Evolutionary conservation across 2,113 vertebrate species (phyloP).

Genomic region (Corythoichthys intestinalis): DNA sequence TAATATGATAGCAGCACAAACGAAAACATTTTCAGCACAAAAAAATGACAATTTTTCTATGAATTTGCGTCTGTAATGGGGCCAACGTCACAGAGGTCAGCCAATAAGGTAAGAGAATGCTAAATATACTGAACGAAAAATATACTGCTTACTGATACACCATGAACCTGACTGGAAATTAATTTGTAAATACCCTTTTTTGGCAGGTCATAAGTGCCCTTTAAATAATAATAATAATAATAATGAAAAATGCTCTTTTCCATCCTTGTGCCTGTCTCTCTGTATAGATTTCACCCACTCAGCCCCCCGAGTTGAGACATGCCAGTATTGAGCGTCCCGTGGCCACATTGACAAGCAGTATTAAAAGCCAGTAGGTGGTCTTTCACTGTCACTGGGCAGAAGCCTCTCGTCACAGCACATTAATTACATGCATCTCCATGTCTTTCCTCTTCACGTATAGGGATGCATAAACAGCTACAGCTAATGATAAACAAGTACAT

Average conservation of each 20-base stretch:
- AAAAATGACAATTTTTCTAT: too few species aligned
- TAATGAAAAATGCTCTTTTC: not conserved
- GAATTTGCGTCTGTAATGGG: too few species aligned
- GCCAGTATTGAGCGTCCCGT: conserved; percentile 47
- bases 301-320: conserved; percentile 38
- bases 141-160: too few species aligned
- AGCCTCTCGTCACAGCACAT: conserved; percentile 65
- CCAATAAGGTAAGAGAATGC: too few species aligned
- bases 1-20: too few species aligned
- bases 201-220: not conserved
- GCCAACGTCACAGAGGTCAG: too few species aligned
- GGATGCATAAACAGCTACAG: conserved; percentile 20
- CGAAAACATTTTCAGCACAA: too few species aligned
- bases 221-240: not conserved
- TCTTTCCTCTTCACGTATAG: conserved; percentile 23
- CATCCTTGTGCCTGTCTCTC: conserved; percentile 11
- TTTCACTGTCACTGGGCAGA: conserved; percentile 66
- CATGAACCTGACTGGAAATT: too few species aligned
- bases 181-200: not conserved
- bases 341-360: conserved; percentile 70
- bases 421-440: conserved; percentile 59
- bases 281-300: conserved; percentile 26
- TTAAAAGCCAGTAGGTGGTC: conserved; percentile 72
- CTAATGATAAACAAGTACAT: not conserved
- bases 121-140: too few species aligned